phyloP scores from a whole-genome alignment of 2,888 invertebrate genomes.

The Tenthredo notha region DNA sequence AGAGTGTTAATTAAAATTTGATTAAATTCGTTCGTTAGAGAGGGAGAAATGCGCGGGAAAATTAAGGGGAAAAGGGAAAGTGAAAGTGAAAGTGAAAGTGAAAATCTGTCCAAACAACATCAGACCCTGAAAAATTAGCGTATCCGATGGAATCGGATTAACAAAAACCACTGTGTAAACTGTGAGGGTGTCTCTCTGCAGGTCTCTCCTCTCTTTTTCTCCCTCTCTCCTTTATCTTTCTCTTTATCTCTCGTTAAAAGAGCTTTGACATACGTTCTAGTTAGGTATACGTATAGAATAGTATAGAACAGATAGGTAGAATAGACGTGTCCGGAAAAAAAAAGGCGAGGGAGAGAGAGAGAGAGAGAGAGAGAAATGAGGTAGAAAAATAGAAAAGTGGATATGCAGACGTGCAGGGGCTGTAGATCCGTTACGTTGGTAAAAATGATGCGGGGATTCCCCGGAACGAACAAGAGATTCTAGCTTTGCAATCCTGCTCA shows the following conservation, averaged over 20 bases:
- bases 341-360: slow-evolving; percentile 6
- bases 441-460: background rate
- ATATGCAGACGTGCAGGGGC: background rate
- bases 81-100: background rate
- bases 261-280: background rate
- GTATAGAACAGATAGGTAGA: background rate
- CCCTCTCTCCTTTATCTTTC: background rate
- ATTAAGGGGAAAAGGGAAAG: background rate
- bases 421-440: background rate
- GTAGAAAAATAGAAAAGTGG: background rate
- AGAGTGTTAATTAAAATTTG: background rate
- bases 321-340: background rate
- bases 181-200: background rate
- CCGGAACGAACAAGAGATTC: slow-evolving; percentile 43
- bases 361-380: slow-evolving; percentile 1
- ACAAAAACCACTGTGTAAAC: slow-evolving; percentile 13
- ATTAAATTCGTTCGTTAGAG: background rate
- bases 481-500: slow-evolving; percentile 31
- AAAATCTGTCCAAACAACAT: background rate
- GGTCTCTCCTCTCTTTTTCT: background rate
- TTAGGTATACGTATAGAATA: background rate
- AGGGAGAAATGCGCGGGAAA: background rate
- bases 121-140: background rate
- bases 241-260: background rate
- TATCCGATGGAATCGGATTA: slow-evolving; percentile 3